Evolutionary conservation across 2,113 vertebrate species (phyloP).

Genomic region (Ia io): DNA sequence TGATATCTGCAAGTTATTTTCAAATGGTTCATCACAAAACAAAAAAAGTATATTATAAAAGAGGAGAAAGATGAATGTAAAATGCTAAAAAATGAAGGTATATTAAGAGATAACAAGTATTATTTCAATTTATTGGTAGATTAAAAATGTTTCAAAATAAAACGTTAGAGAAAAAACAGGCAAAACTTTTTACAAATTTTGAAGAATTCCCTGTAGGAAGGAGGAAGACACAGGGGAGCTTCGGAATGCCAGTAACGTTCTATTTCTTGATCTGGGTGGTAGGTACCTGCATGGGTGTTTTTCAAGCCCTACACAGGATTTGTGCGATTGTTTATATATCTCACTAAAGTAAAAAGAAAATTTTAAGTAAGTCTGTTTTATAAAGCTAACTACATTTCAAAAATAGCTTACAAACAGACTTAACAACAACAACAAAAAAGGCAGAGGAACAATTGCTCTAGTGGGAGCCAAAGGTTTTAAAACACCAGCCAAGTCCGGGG

Average conservation of each 20-base stretch:
- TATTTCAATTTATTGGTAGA: slow-evolving; percentile 10
- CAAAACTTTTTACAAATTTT: neutral
- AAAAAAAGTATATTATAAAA: neutral
- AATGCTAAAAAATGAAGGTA: slow-evolving; percentile 13
- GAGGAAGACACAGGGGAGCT: neutral
- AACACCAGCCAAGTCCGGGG: neutral
- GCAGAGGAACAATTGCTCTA: neutral
- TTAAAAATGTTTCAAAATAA: slow-evolving; percentile 12
- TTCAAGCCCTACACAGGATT: neutral
- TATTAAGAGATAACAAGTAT: neutral
- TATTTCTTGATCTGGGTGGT: neutral
- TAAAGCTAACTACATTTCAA: neutral
- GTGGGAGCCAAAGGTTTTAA: neutral
- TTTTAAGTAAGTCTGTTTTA: neutral
- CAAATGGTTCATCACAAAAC: neutral
- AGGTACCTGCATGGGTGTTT: neutral
- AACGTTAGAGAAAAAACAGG: neutral
- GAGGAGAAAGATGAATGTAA: neutral
- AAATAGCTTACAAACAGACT: neutral
- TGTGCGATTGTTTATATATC: neutral
- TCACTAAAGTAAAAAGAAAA: neutral
- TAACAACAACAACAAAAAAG: neutral
- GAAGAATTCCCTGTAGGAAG: neutral
- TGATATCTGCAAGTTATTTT: neutral
- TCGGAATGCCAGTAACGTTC: neutral